These are phyloP conservation scores for Troides oblongomaculatus DNA, from an alignment of 2,888 invertebrate species.

Conservation along the genomic window DNA sequence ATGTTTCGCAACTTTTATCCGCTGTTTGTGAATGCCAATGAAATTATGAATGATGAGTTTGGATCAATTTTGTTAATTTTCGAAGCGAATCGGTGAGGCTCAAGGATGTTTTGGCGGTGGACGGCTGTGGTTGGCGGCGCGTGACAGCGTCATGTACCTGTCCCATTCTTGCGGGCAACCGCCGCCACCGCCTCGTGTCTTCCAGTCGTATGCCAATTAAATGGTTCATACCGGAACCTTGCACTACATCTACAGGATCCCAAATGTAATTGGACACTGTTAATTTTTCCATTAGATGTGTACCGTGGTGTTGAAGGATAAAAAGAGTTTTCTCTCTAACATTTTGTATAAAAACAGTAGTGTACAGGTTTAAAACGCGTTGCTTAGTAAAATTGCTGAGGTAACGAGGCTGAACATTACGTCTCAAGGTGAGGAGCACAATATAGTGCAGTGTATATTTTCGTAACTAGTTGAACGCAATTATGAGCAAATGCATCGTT, in stretches of 20 bases:
- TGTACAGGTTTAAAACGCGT: too few species aligned
- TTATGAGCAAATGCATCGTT: too few species aligned
- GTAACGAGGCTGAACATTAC: too few species aligned
- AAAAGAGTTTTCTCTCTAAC: too few species aligned
- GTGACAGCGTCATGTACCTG: constrained; percentile 37
- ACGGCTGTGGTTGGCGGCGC: constrained; percentile 40
- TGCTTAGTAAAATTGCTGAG: too few species aligned
- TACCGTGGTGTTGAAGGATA: background rate
- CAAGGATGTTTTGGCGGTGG: constrained; percentile 53
- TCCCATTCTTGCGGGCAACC: constrained; percentile 33
- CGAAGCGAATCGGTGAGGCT: constrained; percentile 51
- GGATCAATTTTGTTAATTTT: constrained; percentile 41
- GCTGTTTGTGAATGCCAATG: constrained; percentile 3
- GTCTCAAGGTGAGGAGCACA: too few species aligned
- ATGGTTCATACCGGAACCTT: constrained; percentile 62
- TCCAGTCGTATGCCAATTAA: constrained; percentile 52
- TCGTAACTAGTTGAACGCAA: too few species aligned
- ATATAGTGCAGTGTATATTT: too few species aligned
- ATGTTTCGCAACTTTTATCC: background rate
- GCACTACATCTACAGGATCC: constrained; percentile 15
- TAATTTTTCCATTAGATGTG: background rate
- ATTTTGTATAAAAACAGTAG: too few species aligned
- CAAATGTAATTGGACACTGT: constrained; percentile 5
- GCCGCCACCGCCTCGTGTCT: constrained; percentile 31
- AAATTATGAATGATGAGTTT: constrained; percentile 16